Evolutionary conservation across 1,140 invertebrate genomes (phyloP).

Genomic region (Steinernema khuongi): DNA sequence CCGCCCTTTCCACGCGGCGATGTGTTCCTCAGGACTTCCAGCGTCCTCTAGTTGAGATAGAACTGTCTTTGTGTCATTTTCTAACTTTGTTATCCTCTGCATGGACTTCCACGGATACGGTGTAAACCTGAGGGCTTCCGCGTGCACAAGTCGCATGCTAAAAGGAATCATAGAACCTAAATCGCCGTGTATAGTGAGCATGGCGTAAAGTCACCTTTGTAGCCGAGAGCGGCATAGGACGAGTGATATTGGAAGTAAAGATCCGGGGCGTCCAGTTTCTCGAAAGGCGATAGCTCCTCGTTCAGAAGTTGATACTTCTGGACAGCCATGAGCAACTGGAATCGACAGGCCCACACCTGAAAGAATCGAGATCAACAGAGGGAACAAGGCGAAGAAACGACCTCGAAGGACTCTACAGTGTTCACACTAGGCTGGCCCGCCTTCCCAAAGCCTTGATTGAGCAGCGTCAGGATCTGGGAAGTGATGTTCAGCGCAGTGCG

Average conservation of each 20-base stretch:
- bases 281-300: constrained; percentile 46
- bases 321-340: constrained; percentile 46
- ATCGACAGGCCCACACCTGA: constrained; percentile 47
- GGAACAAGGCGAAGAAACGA: no score
- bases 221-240: not conserved
- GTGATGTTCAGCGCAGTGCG: constrained; percentile 32
- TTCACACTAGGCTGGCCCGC: constrained; percentile 13
- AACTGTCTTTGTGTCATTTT: constrained; percentile 1
- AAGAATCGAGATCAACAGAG: constrained; percentile 17
- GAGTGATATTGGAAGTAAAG: constrained; percentile 45
- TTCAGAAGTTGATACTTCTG: constrained; percentile 40
- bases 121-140: constrained; percentile 40
- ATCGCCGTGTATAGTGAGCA: constrained; percentile 12
- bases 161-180: constrained; percentile 44
- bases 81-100: constrained; percentile 32
- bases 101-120: constrained; percentile 35
- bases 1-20: not conserved
- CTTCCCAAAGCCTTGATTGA: constrained; percentile 38
- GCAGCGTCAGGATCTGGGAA: constrained; percentile 22
- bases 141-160: constrained; percentile 42
- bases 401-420: constrained; percentile 17
- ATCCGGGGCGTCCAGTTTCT: constrained; percentile 50
- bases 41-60: not conserved
- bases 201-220: constrained; percentile 15
- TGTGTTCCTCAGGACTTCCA: not conserved